phyloP scores from a whole-genome alignment of 2,113 vertebrate genomes.

The Sinocyclocheilus rhinocerous region DNA sequence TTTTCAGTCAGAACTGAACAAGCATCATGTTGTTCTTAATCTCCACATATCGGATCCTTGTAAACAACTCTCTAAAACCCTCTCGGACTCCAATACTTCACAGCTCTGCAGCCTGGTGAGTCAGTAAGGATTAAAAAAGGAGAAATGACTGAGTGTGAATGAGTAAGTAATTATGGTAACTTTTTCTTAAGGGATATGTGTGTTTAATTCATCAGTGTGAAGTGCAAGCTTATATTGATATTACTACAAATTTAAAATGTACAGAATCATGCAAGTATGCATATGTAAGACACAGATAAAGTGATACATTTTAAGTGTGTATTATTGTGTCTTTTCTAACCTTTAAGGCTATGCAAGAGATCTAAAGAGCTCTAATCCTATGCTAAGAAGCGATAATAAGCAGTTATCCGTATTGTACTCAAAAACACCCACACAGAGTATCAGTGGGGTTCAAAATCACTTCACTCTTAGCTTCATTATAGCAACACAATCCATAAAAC shows the following conservation, averaged over 20 bases:
- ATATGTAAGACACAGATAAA: background rate
- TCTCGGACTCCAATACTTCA: background rate
- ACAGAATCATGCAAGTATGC: background rate
- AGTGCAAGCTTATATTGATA: background rate
- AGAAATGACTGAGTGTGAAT: background rate
- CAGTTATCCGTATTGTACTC: background rate
- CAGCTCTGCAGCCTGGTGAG: background rate
- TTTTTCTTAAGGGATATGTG: background rate
- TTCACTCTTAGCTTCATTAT: constrained; percentile 33
- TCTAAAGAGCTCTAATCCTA: constrained; percentile 19
- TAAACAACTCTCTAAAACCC: constrained; percentile 16
- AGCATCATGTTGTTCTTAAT: background rate
- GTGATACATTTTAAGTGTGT: no score
- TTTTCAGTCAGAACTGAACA: background rate
- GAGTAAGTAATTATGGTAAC: background rate
- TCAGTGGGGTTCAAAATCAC: constrained; percentile 23
- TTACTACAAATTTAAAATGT: background rate
- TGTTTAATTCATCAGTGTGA: background rate
- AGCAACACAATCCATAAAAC: constrained; percentile 23
- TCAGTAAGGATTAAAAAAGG: background rate
- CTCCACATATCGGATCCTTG: constrained; percentile 14
- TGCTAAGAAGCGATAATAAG: constrained; percentile 23
- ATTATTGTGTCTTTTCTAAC: constrained; percentile 4
- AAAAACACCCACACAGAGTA: background rate
- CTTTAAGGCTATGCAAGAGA: background rate